Evolutionary conservation across 64 coral and sea anemone genomes (phyloP), one percentile per base, ranked within the genome.

Genomic region (Montipora cactus): DNA sequence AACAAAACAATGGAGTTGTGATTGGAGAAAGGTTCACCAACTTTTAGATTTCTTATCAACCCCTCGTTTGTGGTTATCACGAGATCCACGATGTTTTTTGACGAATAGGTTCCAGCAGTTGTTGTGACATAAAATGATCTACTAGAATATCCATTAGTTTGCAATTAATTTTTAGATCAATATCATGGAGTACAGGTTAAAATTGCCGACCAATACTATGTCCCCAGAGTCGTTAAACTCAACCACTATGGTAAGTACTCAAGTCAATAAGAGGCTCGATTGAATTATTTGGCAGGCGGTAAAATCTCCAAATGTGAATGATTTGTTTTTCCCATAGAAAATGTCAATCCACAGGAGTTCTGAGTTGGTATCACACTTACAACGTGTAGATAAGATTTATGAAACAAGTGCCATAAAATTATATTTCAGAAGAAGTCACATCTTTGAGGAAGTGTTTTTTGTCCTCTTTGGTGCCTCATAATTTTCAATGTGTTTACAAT

Each of bases 11-110:
- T 70, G 67, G 67, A 70, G 67, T 70, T 70, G 67, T 70, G 67
- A 77, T 77, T 4, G 75, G 45, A 57, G n/a, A 74, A 74, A 7
- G 71, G n/a, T 74, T 23, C 22, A 20, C 22, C 71, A 74, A 23
- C 71, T 74, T 74, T n/a, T 74, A 74, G n/a, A 37, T 74, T 74
- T 44, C n/a, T 74, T 74, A 37, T 74, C 71, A 74, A 74, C 71
- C 71, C 71, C 22, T 74, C 5, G 1, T 74, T 74, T 44, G 71
- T 23, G 44, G 71, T 28, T 74, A 74, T 74, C n/a, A 74, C 8
- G n/a, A 23, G 71, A 74, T 74, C n/a, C 16, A 23, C 22, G 71
- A 74, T 74, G 71, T 4, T 74, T 74, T 74, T 74, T 6, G 1
- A 12, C 71, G 22, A 74, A 2, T 6, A 74, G 71, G 71, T 20